phyloP scores from a whole-genome alignment of 2,113 vertebrate genomes.

The Nothoprocta perdicaria region DNA sequence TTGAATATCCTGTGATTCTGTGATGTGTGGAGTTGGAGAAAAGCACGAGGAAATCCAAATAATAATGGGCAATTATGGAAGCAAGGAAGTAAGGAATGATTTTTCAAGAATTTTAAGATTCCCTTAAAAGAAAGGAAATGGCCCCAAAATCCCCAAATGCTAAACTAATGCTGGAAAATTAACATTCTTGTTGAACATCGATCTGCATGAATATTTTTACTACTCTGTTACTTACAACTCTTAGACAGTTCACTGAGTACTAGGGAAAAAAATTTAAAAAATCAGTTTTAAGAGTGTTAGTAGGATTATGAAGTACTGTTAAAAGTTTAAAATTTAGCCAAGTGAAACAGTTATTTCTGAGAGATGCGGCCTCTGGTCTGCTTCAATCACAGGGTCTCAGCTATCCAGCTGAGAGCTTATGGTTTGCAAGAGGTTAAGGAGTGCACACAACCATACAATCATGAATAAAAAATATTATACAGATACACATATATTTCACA shows the following conservation, averaged over 20 bases:
- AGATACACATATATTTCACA: background rate
- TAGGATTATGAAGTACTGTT: background rate
- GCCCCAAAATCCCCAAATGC: background rate
- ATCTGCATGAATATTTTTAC: background rate
- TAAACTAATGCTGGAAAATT: background rate
- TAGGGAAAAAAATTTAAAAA: background rate
- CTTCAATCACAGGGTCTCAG: background rate
- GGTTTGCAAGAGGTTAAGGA: background rate
- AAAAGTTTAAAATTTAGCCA: background rate
- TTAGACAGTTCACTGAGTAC: background rate
- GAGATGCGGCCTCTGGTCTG: accelerated
- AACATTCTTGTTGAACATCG: background rate
- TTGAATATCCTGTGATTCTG: too few relatives aligned
- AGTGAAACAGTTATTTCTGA: background rate
- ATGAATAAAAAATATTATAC: background rate
- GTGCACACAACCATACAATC: background rate
- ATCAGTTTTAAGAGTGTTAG: background rate
- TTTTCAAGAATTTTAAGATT: background rate
- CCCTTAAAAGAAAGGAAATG: background rate
- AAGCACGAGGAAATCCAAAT: background rate
- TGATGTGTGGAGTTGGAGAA: background rate
- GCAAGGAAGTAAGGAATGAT: background rate
- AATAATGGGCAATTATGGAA: background rate
- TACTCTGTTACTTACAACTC: background rate
- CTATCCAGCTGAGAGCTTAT: background rate